These are phyloP conservation scores for Semnornis frantzii DNA, from an alignment of 2,113 vertebrate genomes.

Conservation along the genomic window DNA sequence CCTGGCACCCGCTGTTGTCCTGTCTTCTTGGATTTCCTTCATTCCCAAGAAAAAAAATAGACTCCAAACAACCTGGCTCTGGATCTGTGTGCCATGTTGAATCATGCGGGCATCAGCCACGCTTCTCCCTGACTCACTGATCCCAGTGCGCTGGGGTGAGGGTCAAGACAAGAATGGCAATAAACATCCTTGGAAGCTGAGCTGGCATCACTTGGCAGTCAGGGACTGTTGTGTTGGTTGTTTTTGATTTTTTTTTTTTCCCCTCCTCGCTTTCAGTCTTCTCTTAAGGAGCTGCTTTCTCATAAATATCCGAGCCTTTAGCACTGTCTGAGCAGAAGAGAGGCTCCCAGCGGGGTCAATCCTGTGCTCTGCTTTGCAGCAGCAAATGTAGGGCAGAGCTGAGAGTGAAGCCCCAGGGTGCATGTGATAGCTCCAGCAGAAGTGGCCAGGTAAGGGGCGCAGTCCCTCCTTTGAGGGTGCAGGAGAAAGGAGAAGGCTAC, in stretches of 20 bases:
- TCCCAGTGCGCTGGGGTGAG: background rate
- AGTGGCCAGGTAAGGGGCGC: background rate
- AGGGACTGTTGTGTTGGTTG: background rate
- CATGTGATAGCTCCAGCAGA: background rate
- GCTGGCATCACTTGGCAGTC: slow-evolving; percentile 12
- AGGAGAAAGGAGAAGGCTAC: background rate
- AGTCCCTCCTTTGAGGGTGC: background rate
- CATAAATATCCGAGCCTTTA: slow-evolving; percentile 56
- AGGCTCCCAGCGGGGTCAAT: background rate
- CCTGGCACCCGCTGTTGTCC: background rate
- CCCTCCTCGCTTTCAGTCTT: slow-evolving; percentile 9
- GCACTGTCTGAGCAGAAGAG: background rate
- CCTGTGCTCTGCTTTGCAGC: background rate
- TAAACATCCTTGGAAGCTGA: slow-evolving; percentile 40
- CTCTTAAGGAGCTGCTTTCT: slow-evolving; percentile 45
- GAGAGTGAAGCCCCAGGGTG: accelerated
- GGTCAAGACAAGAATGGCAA: slow-evolving; percentile 10
- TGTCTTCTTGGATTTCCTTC: background rate
- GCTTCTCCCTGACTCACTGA: slow-evolving; percentile 32
- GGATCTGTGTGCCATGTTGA: background rate
- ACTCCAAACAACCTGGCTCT: background rate
- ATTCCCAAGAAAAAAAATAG: background rate
- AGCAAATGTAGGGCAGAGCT: accelerated
- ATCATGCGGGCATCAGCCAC: slow-evolving; percentile 20
- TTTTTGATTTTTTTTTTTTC: background rate